Percentiles rank a stretch among this genome's conserved stretches.
Evolutionary conservation across 35 echinoderm and acorn worm genomes (phyloP).

Genomic region (Stichopus chloronotus): DNA sequence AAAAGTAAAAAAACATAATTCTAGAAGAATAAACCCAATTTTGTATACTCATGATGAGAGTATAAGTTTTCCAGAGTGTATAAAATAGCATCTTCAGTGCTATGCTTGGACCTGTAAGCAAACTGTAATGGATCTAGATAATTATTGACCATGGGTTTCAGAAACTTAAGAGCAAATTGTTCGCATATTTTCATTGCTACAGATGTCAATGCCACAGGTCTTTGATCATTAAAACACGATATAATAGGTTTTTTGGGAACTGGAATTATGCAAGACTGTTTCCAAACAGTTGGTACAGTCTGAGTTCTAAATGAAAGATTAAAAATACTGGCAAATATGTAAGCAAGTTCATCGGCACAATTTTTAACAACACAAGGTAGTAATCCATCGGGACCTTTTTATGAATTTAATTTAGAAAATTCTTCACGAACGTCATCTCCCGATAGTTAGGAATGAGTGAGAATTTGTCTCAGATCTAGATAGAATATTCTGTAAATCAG

Average conservation of each 20-base stretch:
- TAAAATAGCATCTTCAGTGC: conserved; percentile 31
- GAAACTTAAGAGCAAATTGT: conserved; percentile 22
- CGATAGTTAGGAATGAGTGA: neutral
- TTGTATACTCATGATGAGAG: no score
- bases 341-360: conserved; percentile 8
- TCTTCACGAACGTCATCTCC: neutral
- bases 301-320: conserved; percentile 2
- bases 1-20: no score
- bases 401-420: conserved; percentile 43
- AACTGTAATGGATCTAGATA: conserved; percentile 16
- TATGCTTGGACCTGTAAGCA: conserved; percentile 17
- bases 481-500: no score
- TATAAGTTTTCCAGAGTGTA: neutral
- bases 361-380: conserved; percentile 37
- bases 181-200: conserved; percentile 22
- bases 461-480: neutral
- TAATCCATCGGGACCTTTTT: neutral
- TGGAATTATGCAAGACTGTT: neutral
- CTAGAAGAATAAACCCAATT: no score
- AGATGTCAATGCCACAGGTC: conserved; percentile 22
- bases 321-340: conserved; percentile 38
- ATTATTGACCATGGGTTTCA: conserved; percentile 6
- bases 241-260: conserved; percentile 16
- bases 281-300: conserved; percentile 29
- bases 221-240: conserved; percentile 18